A percentile compares a stretch with the other conserved stretches of the same genome.
These are phyloP conservation scores for Matsumurasca onukii DNA, from an alignment of 1,140 invertebrate genomes.

Conservation along the genomic window DNA sequence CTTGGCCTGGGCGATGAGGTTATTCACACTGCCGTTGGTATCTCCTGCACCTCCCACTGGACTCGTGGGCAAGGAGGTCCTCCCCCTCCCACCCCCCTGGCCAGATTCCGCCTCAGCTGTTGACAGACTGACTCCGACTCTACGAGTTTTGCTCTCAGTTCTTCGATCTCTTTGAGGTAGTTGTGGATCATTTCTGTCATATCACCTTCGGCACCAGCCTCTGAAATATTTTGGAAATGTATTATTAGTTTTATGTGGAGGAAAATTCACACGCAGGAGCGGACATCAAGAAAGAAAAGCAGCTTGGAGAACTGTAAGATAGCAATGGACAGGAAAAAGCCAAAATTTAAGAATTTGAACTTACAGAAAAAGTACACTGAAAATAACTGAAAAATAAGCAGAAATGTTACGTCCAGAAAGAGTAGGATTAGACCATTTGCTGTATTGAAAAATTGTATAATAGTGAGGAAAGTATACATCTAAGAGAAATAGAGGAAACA, in stretches of 20 bases:
- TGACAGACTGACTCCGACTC: constrained; percentile 87
- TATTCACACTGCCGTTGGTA: not conserved
- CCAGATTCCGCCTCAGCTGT: constrained; percentile 55
- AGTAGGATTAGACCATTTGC: no score
- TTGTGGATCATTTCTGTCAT: constrained; percentile 73
- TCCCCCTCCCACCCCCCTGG: not conserved
- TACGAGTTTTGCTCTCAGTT: constrained; percentile 79
- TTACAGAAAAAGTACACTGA: no score
- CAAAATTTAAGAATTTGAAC: no score
- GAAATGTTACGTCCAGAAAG: no score
- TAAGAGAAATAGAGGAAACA: no score
- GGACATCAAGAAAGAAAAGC: constrained; percentile 15
- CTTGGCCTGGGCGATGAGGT: constrained; percentile 55
- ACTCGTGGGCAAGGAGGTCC: not conserved
- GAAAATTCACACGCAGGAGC: constrained; percentile 10
- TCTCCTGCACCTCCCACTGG: not conserved
- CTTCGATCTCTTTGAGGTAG: constrained; percentile 91
- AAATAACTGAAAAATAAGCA: no score
- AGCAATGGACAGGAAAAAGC: no score
- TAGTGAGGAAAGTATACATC: no score
- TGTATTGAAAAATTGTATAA: no score
- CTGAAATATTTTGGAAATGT: no score
- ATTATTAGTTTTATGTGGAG: constrained; percentile 21
- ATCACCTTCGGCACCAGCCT: constrained; percentile 45
- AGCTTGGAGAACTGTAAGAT: no score